These are phyloP conservation scores for Xerus rutilus DNA, from an alignment of 2,797 vertebrate species.

Conservation along the genomic window DNA sequence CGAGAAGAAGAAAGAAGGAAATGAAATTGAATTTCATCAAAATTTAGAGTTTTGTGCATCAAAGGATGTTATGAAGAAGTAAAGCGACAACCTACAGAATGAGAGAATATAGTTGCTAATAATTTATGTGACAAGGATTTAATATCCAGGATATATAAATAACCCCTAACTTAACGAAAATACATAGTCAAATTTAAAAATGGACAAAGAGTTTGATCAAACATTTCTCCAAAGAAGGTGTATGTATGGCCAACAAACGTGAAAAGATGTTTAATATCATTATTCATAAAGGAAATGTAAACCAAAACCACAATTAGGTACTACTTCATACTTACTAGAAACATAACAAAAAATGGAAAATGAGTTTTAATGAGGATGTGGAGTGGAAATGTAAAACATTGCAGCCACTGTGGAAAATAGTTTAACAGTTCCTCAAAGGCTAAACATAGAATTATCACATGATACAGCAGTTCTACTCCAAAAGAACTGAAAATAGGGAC, in stretches of 20 bases:
- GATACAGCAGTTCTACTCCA: not conserved
- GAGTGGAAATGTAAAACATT: not conserved
- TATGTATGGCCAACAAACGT: not conserved
- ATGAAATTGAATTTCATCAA: not conserved
- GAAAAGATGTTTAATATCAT: not conserved
- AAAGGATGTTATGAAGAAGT: not conserved
- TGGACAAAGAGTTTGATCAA: not conserved
- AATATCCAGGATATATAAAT: not conserved
- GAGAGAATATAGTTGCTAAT: not conserved
- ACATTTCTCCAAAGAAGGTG: not conserved
- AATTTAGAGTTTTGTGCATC: not conserved
- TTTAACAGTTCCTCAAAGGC: not conserved
- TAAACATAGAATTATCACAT: not conserved
- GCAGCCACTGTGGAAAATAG: not conserved
- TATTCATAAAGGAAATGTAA: slow-evolving; percentile 1
- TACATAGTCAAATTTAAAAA: not conserved
- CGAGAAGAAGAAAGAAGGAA: not conserved
- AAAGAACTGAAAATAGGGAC: not conserved
- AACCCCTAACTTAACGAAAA: not conserved
- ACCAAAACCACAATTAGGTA: not conserved
- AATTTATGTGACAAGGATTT: not conserved
- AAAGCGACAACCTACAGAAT: not conserved
- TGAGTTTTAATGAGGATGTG: not conserved
- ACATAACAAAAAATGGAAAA: not conserved
- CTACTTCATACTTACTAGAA: not conserved